phyloP scores from a whole-genome alignment of 2,113 vertebrate genomes.

The Nothoprocta pentlandii region DNA sequence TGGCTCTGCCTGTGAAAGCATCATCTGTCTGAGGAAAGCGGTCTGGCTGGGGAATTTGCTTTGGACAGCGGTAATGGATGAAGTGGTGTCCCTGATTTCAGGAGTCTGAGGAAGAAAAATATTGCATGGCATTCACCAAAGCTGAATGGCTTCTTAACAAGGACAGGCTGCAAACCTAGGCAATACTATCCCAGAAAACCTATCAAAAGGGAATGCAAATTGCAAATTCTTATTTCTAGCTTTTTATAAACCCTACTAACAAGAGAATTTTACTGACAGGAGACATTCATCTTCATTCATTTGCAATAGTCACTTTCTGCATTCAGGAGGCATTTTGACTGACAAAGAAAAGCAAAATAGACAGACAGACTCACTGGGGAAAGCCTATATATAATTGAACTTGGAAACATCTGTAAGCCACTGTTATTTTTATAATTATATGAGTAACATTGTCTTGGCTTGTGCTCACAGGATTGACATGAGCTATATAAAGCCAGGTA shows the following conservation, averaged over 20 bases:
- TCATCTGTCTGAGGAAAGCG: neutral
- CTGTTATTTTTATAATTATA: conserved; percentile 1
- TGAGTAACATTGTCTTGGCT: neutral
- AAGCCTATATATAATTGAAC: conserved; percentile 33
- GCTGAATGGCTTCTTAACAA: neutral
- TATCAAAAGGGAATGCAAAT: conserved; percentile 4
- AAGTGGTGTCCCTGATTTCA: neutral
- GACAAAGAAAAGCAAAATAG: conserved; percentile 28
- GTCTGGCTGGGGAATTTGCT: neutral
- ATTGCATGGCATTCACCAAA: neutral
- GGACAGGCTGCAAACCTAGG: neutral
- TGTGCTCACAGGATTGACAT: neutral
- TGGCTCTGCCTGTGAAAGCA: neutral
- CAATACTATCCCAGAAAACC: neutral
- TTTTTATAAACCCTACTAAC: neutral
- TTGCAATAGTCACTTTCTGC: neutral
- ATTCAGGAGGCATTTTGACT: conserved; percentile 14
- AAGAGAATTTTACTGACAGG: neutral
- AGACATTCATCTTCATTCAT: conserved; percentile 12
- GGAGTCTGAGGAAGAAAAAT: neutral
- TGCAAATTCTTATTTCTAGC: neutral
- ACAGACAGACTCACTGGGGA: conserved; percentile 26
- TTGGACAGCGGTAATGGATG: neutral
- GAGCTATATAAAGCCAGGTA: neutral
- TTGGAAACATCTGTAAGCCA: conserved; percentile 47